phyloP scores from a whole-genome alignment of 2,888 invertebrate genomes.

The Macrosoma leucophasiata region DNA sequence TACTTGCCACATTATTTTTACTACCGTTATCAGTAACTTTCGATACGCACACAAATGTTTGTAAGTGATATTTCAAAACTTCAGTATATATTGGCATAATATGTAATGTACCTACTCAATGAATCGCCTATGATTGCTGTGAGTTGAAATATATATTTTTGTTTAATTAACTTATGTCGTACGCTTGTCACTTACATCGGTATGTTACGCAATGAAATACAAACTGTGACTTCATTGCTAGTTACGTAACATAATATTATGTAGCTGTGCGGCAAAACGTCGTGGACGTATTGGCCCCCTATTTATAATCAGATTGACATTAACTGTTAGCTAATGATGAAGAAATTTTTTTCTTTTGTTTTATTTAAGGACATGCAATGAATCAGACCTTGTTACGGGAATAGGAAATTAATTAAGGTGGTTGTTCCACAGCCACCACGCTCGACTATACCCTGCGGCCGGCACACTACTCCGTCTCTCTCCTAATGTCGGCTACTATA shows the following conservation, averaged over 20 bases:
- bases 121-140: too few relatives aligned
- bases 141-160: too few relatives aligned
- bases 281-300: slow-evolving; percentile 42
- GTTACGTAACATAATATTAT: slow-evolving; percentile 51
- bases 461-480: not conserved
- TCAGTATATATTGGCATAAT: too few relatives aligned
- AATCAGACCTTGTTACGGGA: slow-evolving; percentile 5
- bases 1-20: too few relatives aligned
- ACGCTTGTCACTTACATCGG: slow-evolving; percentile 39
- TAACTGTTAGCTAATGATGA: slow-evolving; percentile 3
- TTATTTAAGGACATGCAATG: not conserved
- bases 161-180: too few relatives aligned
- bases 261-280: slow-evolving; percentile 46
- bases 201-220: slow-evolving; percentile 45
- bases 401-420: slow-evolving; percentile 2
- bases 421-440: slow-evolving; percentile 1
- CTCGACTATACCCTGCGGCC: not conserved
- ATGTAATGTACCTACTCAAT: too few relatives aligned
- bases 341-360: not conserved
- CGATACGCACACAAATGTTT: too few relatives aligned
- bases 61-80: too few relatives aligned
- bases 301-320: slow-evolving; percentile 25
- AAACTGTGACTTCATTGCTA: slow-evolving; percentile 47
- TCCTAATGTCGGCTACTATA: too few relatives aligned
- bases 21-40: too few relatives aligned